A percentile compares a stretch with the other conserved stretches of the same genome.
Evolutionary conservation across 2,797 vertebrate genomes (phyloP).

Genomic region (Peromyscus eremicus): DNA sequence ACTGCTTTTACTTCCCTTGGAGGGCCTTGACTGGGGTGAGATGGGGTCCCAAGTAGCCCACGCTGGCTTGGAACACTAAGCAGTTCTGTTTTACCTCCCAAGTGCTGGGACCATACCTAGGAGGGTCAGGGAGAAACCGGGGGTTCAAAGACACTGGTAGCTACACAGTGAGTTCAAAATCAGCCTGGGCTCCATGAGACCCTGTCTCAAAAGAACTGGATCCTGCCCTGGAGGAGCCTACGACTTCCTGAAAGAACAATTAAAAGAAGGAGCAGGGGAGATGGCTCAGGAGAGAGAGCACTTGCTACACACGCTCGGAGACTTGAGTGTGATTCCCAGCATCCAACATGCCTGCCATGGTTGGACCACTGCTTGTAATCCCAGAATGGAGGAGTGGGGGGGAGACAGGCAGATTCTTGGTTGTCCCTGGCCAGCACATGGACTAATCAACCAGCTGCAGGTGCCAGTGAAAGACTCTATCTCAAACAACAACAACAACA

Average conservation of each 20-base stretch:
- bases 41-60: not conserved
- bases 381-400: not conserved
- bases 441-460: not conserved
- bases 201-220: not conserved
- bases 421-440: not conserved
- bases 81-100: not conserved
- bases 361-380: not conserved
- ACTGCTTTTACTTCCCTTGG: too few relatives aligned
- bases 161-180: not conserved
- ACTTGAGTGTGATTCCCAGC: not conserved
- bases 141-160: not conserved
- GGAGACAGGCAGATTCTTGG: not conserved
- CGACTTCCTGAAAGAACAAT: not conserved
- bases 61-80: not conserved
- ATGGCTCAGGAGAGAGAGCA: not conserved
- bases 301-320: not conserved
- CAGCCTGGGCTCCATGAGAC: not conserved
- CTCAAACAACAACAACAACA: too few relatives aligned
- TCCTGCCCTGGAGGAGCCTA: not conserved
- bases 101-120: not conserved
- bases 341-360: not conserved
- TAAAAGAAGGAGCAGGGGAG: not conserved
- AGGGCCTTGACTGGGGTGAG: not conserved
- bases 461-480: not conserved
- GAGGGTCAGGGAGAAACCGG: too few relatives aligned